These are phyloP conservation scores for Leucoraja ocellata DNA, from an alignment of 2,797 vertebrate species.

Conservation along the genomic window DNA sequence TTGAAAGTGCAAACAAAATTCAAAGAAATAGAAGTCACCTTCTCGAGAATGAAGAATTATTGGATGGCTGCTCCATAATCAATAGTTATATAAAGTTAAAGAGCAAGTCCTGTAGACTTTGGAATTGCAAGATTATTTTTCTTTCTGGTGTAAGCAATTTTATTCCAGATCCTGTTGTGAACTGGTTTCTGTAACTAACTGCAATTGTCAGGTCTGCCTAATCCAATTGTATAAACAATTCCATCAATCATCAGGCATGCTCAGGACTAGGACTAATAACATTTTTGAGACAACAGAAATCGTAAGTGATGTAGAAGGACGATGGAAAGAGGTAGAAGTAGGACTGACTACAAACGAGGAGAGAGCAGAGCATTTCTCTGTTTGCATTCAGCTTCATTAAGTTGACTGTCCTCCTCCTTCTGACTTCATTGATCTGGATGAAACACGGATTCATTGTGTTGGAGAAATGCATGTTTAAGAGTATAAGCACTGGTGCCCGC, in stretches of 20 bases:
- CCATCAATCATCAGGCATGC: neutral
- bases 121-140: no score
- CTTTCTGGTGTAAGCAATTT: no score
- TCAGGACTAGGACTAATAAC: neutral
- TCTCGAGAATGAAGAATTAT: neutral
- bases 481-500: neutral
- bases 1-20: neutral
- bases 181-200: no score
- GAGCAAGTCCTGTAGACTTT: no score
- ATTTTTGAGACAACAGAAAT: neutral
- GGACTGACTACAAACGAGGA: neutral
- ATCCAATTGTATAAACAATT: no score
- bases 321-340: neutral
- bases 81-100: no score
- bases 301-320: neutral
- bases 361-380: neutral
- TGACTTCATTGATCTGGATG: neutral
- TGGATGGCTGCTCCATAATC: no score
- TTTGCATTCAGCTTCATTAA: neutral
- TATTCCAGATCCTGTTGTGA: no score
- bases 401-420: neutral
- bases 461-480: neutral
- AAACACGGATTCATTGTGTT: neutral
- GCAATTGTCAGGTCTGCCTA: no score
- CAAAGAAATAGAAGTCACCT: neutral